Evolutionary conservation across 2,888 invertebrate genomes (phyloP), one percentile per base, ranked within the genome.

Genomic region (Idaea dimidiata): DNA sequence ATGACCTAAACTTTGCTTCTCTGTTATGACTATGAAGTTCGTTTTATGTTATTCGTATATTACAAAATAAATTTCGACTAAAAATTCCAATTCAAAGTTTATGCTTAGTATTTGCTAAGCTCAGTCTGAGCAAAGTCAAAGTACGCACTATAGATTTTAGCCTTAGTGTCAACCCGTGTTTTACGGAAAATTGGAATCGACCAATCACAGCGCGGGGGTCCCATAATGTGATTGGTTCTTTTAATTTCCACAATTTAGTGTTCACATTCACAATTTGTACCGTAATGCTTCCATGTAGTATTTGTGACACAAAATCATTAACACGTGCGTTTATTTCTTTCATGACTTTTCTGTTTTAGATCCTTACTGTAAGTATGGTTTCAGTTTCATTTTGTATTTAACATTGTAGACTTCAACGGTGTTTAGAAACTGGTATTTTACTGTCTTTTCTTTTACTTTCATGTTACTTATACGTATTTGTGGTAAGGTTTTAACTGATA

Each of bases 301-400:
- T 86, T 87, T 89, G 89, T 90, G 85, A 72, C 70, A 75, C 74
- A 78, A 84, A 83, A 83, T 77, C 77, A 84, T 85, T 81, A 74
- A 72, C 66, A 62, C 67, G 68, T 72, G 74, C 78, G 74, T 78
- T 75, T 78, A 73, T 74, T 80, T 77, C 63, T 87, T 90, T 86
- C 89, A 89, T 88, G 87, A 82, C 87, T 86, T 79, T 83, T 87
- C 84, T 85, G 77, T 86, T 87, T 83, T 85, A 89, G 87, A 86
- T 67, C 76, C 74, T 68, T 62, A 71, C 75, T 80, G 89, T 91
- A 73, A 89, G 89, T 90, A 80, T 73, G 70, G 61, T 70, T 70
- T 67, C 57, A 66, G 63, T 62, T 58, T 67, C 62, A 69, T 65
- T 63, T 16, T 8, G 56, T 17, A 56, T 18, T 56, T 55, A 55